Evolutionary conservation across 2,888 invertebrate species (phyloP).

Genomic region (Malthinus seriepunctatus): DNA sequence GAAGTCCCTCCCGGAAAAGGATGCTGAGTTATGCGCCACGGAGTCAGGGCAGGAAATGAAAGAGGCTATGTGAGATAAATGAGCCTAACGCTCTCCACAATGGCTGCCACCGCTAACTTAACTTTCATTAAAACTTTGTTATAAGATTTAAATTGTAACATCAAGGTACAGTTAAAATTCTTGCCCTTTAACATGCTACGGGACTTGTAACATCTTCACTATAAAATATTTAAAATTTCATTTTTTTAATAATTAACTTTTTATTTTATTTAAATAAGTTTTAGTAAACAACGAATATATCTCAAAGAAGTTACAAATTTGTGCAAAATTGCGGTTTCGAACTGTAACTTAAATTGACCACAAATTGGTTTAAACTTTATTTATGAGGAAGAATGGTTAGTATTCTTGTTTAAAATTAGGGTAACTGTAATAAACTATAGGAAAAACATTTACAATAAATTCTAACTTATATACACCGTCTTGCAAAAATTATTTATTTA

Average conservation of each 20-base stretch:
- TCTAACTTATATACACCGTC: no score
- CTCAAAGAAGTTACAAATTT: not conserved
- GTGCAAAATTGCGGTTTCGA: not conserved
- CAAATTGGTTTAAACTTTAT: not conserved
- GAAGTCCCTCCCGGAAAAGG: constrained; percentile 41
- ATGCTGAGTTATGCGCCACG: constrained; percentile 45
- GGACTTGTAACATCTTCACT: constrained; percentile 13
- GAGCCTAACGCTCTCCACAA: constrained; percentile 42
- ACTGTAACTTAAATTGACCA: constrained; percentile 1
- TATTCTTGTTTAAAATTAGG: not conserved
- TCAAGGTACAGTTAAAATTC: constrained; percentile 27
- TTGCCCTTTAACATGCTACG: constrained; percentile 15
- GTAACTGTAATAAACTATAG: not conserved
- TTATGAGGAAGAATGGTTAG: not conserved
- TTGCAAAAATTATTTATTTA: no score
- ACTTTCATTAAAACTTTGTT: constrained; percentile 48
- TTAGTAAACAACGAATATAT: no score
- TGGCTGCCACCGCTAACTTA: constrained; percentile 43
- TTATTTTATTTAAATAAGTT: no score
- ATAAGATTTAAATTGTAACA: constrained; percentile 44
- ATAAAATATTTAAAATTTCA: not conserved
- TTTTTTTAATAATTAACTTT: no score
- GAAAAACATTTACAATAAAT: not conserved
- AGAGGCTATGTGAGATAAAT: constrained; percentile 48
- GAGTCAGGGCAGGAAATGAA: constrained; percentile 47